phyloP scores from a whole-genome alignment of 1,140 invertebrate genomes.

The Lasioglossum albipes region DNA sequence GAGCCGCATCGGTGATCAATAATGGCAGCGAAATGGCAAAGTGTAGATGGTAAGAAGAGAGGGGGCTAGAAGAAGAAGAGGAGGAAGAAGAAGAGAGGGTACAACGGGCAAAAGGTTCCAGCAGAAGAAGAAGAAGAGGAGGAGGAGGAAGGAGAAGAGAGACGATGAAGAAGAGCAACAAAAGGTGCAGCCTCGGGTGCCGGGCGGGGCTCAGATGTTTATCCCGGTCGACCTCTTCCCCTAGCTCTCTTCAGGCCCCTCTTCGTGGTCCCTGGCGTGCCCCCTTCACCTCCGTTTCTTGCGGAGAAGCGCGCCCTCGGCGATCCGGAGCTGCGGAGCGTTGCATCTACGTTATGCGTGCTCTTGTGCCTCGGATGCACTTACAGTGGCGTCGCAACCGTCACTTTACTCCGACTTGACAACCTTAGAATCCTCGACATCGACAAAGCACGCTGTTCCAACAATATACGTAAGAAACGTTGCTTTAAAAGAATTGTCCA shows the following conservation, averaged over 20 bases:
- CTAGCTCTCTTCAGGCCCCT: conserved; percentile 58
- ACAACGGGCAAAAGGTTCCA: conserved; percentile 39
- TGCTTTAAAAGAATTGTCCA: no score
- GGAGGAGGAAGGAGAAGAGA: conserved; percentile 66
- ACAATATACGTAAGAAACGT: no score
- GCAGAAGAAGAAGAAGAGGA: conserved; percentile 59
- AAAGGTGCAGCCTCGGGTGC: conserved; percentile 77
- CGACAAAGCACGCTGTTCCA: background rate
- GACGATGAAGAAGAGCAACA: conserved; percentile 69
- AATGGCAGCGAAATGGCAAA: conserved; percentile 47
- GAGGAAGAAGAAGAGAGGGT: conserved; percentile 43
- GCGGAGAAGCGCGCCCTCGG: conserved; percentile 74
- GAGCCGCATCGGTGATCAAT: conserved; percentile 56
- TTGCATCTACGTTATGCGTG: conserved; percentile 74
- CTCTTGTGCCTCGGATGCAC: conserved; percentile 72
- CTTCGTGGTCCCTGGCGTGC: conserved; percentile 60
- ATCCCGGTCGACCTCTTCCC: conserved; percentile 79
- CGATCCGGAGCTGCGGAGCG: conserved; percentile 70
- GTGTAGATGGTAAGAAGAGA: conserved; percentile 45
- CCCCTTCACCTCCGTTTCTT: conserved; percentile 67
- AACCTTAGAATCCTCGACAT: background rate
- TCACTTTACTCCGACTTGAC: conserved; percentile 19
- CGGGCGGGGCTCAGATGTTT: conserved; percentile 80
- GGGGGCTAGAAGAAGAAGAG: conserved; percentile 49
- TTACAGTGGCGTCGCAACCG: conserved; percentile 74